These are phyloP conservation scores for Pica pica DNA, from an alignment of 2,113 vertebrate species.

Conservation along the genomic window DNA sequence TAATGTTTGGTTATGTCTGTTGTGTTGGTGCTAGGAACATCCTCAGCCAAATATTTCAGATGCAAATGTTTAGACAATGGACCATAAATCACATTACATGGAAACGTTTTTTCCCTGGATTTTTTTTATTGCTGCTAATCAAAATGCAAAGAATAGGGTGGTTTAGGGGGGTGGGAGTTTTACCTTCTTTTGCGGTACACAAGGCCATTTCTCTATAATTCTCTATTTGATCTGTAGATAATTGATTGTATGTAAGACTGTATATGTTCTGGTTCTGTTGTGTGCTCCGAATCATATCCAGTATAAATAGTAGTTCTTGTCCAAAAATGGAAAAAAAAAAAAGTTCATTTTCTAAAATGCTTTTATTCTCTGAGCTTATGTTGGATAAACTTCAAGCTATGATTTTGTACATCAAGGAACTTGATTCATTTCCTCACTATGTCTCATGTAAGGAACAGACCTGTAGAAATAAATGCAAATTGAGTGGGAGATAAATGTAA, in stretches of 20 bases:
- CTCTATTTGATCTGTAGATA: background rate
- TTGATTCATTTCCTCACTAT: background rate
- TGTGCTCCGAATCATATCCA: background rate
- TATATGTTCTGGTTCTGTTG: background rate
- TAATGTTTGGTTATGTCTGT: background rate
- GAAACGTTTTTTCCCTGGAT: background rate
- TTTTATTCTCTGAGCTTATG: background rate
- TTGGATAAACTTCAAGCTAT: background rate
- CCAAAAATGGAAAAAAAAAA: background rate
- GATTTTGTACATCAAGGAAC: background rate
- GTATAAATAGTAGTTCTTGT: background rate
- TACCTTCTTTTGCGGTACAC: background rate
- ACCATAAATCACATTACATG: background rate
- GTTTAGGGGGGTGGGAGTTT: background rate
- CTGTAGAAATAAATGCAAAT: background rate
- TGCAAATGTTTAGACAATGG: background rate
- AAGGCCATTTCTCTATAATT: background rate
- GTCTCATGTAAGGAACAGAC: background rate
- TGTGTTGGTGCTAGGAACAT: background rate
- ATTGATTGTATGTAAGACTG: background rate
- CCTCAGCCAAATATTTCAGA: background rate
- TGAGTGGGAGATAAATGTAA: background rate
- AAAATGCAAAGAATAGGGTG: background rate
- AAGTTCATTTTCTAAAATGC: background rate
- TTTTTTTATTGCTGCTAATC: background rate